These are phyloP conservation scores for Drosophila subsilvestris DNA, from an alignment of 2,888 invertebrate species.

Conservation along the genomic window DNA sequence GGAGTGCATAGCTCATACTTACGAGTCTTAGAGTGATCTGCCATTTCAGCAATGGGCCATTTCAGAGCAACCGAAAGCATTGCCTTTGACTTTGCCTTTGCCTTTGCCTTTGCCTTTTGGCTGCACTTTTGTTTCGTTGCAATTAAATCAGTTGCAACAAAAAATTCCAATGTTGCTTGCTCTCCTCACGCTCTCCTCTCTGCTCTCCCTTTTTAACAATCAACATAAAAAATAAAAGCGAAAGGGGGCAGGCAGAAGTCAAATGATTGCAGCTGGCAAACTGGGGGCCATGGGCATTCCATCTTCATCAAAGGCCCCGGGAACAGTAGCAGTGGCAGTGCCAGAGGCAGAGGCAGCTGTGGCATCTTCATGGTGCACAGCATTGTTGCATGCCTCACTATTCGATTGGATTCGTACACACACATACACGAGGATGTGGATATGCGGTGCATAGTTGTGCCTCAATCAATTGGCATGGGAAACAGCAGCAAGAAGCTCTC, in stretches of 20 bases:
- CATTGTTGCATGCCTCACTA: constrained; percentile 59
- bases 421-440: no score
- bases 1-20: background rate
- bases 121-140: constrained; percentile 33
- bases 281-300: constrained; percentile 59
- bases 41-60: no score
- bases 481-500: constrained; percentile 44
- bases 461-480: constrained; percentile 79
- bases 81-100: no score
- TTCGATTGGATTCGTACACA: constrained; percentile 47
- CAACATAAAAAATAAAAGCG: constrained; percentile 55
- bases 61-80: no score
- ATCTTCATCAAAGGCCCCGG: constrained; percentile 70
- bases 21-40: background rate
- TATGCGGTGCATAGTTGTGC: constrained; percentile 15
- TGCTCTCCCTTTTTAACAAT: constrained; percentile 47
- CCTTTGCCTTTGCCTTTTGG: background rate
- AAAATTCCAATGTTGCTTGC: constrained; percentile 56
- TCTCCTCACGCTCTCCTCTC: background rate
- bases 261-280: constrained; percentile 72
- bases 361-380: constrained; percentile 61
- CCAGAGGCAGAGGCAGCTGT: constrained; percentile 23
- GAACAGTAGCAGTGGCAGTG: constrained; percentile 21
- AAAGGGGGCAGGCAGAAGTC: constrained; percentile 62
- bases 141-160: constrained; percentile 64